Base-by-base conservation (phyloP, 2,888 invertebrate species). In the Onchidella celtica region DNA sequence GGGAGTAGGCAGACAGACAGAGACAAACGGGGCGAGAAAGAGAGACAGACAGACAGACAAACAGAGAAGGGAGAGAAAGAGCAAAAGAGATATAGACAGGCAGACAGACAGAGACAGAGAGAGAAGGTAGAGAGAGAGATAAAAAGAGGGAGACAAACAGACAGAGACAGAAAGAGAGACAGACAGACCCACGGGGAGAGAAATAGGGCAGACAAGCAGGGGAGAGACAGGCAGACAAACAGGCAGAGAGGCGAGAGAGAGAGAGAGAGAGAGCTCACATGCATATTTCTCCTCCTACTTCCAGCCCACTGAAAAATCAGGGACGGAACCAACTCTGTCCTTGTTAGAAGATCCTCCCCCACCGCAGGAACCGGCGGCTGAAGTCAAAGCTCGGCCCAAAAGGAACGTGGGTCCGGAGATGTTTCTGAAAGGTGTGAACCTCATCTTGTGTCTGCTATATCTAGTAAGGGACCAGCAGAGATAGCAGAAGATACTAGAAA, bases 161-260 rank as follows among this genome's bases (percentile, higher is more conserved):
- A 70, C 36, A 29, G 79, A 61, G 70, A 61, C 38, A 61, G 79
- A 61, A 70, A 59, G 69, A 76, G 61, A 59, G 68, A 75, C 34
- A 65, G 57, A 59, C 36, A 66, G 55, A 55, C 36, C 57, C 38
- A 69, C 72, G 36, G 66, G 47, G 66, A n/a, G n/a, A n/a, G n/a
- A n/a, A n/a, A n/a, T n/a, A n/a, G n/a, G n/a, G n/a, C 34, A 36
- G 38, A 24, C 3, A 36, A 69, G 38, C 4, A 24, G 21, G 57
- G 27, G 34, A 34, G 29, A 38, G 55, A 72, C n/a, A 72, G 27
- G 55, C n/a, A 72, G 27, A 72, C 27, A 72, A 9, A 72, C 4
- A 72, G 11, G 11, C 17, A 72, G 55, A 72, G 72, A 72, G 72
- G 55, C 55, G 27, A 72, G 72, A 72, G 29, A 55, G 6, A 72